Conservation (phyloP, 1,140 invertebrate species). For the Pseudomyrmex cubaensis region DNA sequence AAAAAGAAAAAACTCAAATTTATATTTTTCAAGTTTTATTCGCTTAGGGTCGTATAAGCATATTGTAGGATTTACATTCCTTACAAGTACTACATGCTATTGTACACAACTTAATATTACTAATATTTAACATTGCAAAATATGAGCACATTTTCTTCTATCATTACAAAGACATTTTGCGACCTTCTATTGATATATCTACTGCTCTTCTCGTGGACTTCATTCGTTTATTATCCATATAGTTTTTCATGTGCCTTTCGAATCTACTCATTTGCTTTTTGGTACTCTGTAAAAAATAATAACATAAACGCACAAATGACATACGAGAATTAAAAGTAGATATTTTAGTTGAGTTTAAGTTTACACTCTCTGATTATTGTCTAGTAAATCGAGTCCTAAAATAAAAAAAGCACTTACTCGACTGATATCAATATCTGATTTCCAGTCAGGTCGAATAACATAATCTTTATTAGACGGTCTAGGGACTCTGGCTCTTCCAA, state of each 20-base stretch:
- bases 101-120: too few relatives aligned
- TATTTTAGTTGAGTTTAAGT: background rate
- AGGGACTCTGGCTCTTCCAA: constrained; percentile 97
- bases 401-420: constrained; percentile 86
- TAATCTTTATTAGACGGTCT: constrained; percentile 98
- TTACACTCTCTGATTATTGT: too few relatives aligned
- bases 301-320: background rate
- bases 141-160: too few relatives aligned
- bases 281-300: constrained; percentile 84
- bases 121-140: too few relatives aligned
- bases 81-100: too few relatives aligned
- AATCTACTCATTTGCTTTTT: constrained; percentile 95
- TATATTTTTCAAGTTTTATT: too few relatives aligned
- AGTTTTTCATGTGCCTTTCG: constrained; percentile 96
- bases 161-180: constrained; percentile 95
- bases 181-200: constrained; percentile 97
- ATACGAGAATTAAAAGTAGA: background rate
- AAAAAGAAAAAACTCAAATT: too few relatives aligned
- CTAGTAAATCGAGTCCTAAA: background rate
- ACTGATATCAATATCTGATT: constrained; percentile 93
- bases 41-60: too few relatives aligned
- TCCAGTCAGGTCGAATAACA: constrained; percentile 96
- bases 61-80: too few relatives aligned
- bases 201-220: constrained; percentile 93
- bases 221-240: constrained; percentile 93